Conservation (phyloP, 1,140 invertebrate species). For the Lepidurus apus region DNA sequence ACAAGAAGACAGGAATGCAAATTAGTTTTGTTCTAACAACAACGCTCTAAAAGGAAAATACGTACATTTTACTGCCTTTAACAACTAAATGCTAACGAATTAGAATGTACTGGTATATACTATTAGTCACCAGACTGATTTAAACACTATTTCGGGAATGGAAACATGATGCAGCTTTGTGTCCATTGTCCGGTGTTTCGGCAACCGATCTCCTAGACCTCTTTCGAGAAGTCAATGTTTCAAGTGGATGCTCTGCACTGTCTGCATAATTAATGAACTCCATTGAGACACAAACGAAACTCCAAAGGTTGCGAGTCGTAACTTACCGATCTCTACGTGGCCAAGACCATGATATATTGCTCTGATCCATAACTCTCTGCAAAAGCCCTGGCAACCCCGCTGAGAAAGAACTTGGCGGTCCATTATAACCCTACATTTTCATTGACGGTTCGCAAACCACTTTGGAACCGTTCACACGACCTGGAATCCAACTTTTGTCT, state of each 20-base stretch:
- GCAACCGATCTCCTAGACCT: neutral
- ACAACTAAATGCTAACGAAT: neutral
- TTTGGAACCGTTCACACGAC: neutral
- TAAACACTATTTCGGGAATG: neutral
- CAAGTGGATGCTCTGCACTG: neutral
- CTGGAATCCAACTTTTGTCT: neutral
- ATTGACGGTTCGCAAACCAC: conserved; percentile 12
- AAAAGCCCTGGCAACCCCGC: neutral
- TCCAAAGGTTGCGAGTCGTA: neutral
- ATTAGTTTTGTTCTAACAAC: conserved; percentile 11
- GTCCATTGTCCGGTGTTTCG: neutral
- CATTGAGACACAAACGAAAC: neutral
- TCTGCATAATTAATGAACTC: conserved; percentile 3
- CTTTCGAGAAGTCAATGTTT: neutral
- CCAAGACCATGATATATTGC: neutral
- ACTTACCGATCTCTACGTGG: neutral
- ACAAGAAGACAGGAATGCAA: conserved; percentile 11
- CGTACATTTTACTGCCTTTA: neutral
- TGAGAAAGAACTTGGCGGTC: neutral
- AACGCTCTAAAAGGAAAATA: neutral
- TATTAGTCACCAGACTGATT: neutral
- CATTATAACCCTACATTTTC: neutral
- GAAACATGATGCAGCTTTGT: neutral
- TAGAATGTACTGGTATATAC: neutral
- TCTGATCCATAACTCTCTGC: neutral